phyloP scores from a whole-genome alignment of 1,140 invertebrate species.

The Ctenoplectra terminalis region DNA sequence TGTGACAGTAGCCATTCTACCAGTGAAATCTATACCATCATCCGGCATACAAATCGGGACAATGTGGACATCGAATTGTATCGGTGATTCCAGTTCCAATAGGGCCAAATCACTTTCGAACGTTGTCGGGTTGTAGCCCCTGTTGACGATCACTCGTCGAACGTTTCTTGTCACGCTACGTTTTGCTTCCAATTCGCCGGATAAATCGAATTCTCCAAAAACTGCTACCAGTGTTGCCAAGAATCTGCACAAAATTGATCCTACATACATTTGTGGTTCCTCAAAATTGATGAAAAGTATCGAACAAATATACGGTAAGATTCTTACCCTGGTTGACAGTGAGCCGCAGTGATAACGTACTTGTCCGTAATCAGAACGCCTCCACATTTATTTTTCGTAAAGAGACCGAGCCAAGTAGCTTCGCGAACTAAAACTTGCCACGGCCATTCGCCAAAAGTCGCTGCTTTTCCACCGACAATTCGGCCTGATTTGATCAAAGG shows the following conservation, averaged over 20 bases:
- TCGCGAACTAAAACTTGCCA: slow-evolving; percentile 97
- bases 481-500: slow-evolving; percentile 91
- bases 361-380: slow-evolving; percentile 94
- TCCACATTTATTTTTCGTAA: slow-evolving; percentile 98
- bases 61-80: slow-evolving; percentile 94
- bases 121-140: slow-evolving; percentile 93
- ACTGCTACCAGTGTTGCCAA: slow-evolving; percentile 94
- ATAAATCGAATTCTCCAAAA: slow-evolving; percentile 95
- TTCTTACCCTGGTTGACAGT: slow-evolving; percentile 95
- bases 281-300: neutral
- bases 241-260: slow-evolving; percentile 85
- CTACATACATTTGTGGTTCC: neutral
- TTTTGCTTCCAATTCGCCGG: slow-evolving; percentile 90
- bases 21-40: slow-evolving; percentile 91
- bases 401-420: slow-evolving; percentile 95
- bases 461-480: slow-evolving; percentile 95
- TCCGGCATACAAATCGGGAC: slow-evolving; percentile 96
- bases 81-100: slow-evolving; percentile 91
- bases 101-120: slow-evolving; percentile 96
- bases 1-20: slow-evolving; percentile 92
- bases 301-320: neutral
- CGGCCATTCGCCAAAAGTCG: slow-evolving; percentile 94
- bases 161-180: slow-evolving; percentile 92
- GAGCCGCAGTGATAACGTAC: slow-evolving; percentile 95
- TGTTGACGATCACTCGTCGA: slow-evolving; percentile 93